Evolutionary conservation across 2,888 invertebrate genomes (phyloP).

Genomic region (Metellina segmentata): DNA sequence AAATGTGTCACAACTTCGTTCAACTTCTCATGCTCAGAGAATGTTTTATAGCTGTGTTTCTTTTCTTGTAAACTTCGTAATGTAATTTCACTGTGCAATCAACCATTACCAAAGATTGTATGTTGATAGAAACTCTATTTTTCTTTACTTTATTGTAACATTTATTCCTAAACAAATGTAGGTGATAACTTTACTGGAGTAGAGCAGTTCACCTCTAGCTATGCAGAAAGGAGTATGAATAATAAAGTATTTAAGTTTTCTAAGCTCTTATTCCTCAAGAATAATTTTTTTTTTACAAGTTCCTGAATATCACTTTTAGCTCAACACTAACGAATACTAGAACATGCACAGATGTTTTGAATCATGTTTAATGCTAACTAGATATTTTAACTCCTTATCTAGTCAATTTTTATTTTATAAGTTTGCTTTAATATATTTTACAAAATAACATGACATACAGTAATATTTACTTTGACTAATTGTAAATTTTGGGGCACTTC

Average conservation of each 20-base stretch:
- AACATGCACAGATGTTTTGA: too few species aligned
- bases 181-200: slow-evolving; percentile 55
- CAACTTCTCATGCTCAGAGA: background rate
- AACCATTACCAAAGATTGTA: slow-evolving; percentile 70
- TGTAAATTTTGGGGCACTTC: too few species aligned
- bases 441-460: too few species aligned
- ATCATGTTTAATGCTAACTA: too few species aligned
- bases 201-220: slow-evolving; percentile 70
- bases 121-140: slow-evolving; percentile 70
- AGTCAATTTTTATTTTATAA: too few species aligned
- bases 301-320: too few species aligned
- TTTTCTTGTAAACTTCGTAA: slow-evolving; percentile 33
- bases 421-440: too few species aligned
- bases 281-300: background rate
- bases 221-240: slow-evolving; percentile 57
- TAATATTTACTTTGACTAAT: too few species aligned
- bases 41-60: slow-evolving; percentile 28
- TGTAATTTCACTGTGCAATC: slow-evolving; percentile 61
- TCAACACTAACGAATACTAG: too few species aligned
- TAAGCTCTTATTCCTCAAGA: background rate
- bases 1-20: slow-evolving; percentile 3
- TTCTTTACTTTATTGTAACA: slow-evolving; percentile 73
- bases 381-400: too few species aligned
- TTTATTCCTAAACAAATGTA: slow-evolving; percentile 56
- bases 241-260: slow-evolving; percentile 74